Conservation (phyloP, 2,113 vertebrate species). For the Bos taurus region ARS-UCD2.0 NC_037329.1:23157001-23157500, state of each 20-base stretch:
- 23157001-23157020: background rate
- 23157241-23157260: slow-evolving; percentile 40
- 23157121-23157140: background rate
- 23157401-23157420: slow-evolving; percentile 41
- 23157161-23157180: background rate
- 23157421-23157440: slow-evolving; percentile 23
- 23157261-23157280: background rate
- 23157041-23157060: slow-evolving; percentile 2
- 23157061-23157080: background rate
- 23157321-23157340: background rate
- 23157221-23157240: slow-evolving; percentile 47
- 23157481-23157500: slow-evolving; percentile 38
- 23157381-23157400: slow-evolving; percentile 25
- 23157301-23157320: slow-evolving; percentile 21
- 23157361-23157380: slow-evolving; percentile 20
- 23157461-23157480: slow-evolving; percentile 60
- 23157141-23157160: background rate
- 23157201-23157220: background rate
- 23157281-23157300: background rate
- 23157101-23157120: background rate
- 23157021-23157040: background rate
- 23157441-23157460: background rate
- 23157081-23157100: background rate
- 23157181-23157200: background rate
- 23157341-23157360: background rate